These are phyloP conservation scores for Helicolenus hilgendorfi DNA, from an alignment of 2,797 vertebrate species.

Conservation along the genomic window DNA sequence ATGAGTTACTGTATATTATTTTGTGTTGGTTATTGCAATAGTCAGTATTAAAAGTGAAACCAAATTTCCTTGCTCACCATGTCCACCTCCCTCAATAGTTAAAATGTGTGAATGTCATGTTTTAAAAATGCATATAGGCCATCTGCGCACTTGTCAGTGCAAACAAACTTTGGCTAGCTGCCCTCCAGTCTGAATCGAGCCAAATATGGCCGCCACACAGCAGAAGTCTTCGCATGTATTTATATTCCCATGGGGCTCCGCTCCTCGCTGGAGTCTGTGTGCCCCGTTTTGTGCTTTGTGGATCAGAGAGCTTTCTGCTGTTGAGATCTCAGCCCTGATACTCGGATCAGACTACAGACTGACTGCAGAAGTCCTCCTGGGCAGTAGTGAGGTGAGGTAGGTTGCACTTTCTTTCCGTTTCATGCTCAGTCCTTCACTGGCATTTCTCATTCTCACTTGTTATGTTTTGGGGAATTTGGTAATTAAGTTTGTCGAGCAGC, in stretches of 20 bases:
- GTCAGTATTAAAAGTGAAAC: constrained; percentile 23
- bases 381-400: constrained; percentile 79
- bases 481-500: constrained; percentile 19
- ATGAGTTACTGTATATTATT: constrained; percentile 13
- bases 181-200: constrained; percentile 49
- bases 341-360: constrained; percentile 18
- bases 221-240: constrained; percentile 58
- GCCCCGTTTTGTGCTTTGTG: constrained; percentile 28
- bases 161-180: constrained; percentile 81
- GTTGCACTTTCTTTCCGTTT: constrained; percentile 46
- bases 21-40: constrained; percentile 33
- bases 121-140: constrained; percentile 81
- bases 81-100: constrained; percentile 44
- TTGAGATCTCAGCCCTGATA: constrained; percentile 13
- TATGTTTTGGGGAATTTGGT: constrained; percentile 25
- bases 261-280: constrained; percentile 34
- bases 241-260: constrained; percentile 41
- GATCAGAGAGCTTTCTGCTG: neutral
- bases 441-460: constrained; percentile 23
- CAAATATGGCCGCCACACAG: constrained; percentile 40
- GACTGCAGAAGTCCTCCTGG: constrained; percentile 30
- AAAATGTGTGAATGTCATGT: constrained; percentile 52
- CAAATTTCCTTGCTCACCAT: neutral
- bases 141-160: constrained; percentile 72
- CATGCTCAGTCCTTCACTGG: constrained; percentile 15